Base-by-base conservation (phyloP, 2,888 invertebrate species). In the Epinotia bilunana region DNA sequence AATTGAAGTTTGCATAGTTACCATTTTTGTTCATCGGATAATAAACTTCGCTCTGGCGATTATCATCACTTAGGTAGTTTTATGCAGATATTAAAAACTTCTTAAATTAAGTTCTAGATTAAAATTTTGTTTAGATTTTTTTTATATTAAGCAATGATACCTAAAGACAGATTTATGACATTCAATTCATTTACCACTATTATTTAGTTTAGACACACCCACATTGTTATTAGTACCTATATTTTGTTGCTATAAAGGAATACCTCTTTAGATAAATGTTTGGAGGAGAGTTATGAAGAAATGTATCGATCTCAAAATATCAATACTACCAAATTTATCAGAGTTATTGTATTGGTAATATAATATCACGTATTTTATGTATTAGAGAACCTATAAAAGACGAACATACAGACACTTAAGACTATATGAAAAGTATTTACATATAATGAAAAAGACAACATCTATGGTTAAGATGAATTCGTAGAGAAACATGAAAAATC, bases 391-490 rank as follows among this genome's bases (percentile, higher is more conserved):
- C 9, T 58, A 63, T 55, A 46, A 55, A 12, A 74, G 64, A 71
- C 20, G 61, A 70, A 43, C 57, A 61, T 53, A 63, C 62, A 63
- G 28, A 73, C 49, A 69, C 57, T 69, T 81, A 80, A 79, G 78
- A 81, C 79, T 82, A 82, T 78, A 39, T 39, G 39, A 9, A 78
- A 73, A 81, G 73, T 88, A 88, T 88, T 83, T 88, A 88, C 88
- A 88, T 72, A 79, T 80, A 80, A 71, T 57, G 72, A 78, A 73
- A 73, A 72, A 72, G 77, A 80, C 78, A 79, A 70, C 69, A 73
- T 74, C 77, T 62, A 76, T 74, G 53, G 23, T 53, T 43, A 28
- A 71, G 60, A 64, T 61, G 64, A 63, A 58, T 49, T 70, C 12
- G 20, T 23, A 69, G 55, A 49, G 23, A 74, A 58, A 63, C n/a